Percentiles rank a stretch among this genome's conserved stretches.
Conservation (phyloP, 2,113 vertebrate species). For the Cyphomyrus discorhynchus region DNA sequence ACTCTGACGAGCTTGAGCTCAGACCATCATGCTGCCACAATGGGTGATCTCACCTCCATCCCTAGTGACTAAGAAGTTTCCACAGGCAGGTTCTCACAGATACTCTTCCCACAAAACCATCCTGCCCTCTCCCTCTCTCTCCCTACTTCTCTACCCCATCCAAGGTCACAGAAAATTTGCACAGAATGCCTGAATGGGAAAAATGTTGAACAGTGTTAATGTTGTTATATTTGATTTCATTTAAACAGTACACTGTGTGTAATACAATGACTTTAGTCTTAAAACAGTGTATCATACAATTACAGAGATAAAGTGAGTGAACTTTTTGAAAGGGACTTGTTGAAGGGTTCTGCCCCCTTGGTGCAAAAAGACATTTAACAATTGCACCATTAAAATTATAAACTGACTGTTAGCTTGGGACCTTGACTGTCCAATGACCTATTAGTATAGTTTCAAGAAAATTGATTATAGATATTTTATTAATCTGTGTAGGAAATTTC, state of each 20-base stretch:
- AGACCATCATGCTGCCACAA: neutral
- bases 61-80: neutral
- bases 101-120: neutral
- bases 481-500: neutral
- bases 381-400: neutral
- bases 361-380: neutral
- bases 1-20: neutral
- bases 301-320: neutral
- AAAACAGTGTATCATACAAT: neutral
- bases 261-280: neutral
- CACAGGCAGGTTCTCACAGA: neutral
- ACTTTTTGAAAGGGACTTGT: neutral
- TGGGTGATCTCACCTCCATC: neutral
- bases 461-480: neutral
- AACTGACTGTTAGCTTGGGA: neutral
- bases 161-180: neutral
- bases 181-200: neutral
- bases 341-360: neutral
- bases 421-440: neutral
- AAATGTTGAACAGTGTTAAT: neutral
- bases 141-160: neutral
- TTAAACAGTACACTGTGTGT: neutral
- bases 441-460: neutral
- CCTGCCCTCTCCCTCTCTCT: neutral
- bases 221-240: neutral